Base-by-base conservation (phyloP, 2,888 invertebrate species). In the Drosophila basisetae region DNA sequence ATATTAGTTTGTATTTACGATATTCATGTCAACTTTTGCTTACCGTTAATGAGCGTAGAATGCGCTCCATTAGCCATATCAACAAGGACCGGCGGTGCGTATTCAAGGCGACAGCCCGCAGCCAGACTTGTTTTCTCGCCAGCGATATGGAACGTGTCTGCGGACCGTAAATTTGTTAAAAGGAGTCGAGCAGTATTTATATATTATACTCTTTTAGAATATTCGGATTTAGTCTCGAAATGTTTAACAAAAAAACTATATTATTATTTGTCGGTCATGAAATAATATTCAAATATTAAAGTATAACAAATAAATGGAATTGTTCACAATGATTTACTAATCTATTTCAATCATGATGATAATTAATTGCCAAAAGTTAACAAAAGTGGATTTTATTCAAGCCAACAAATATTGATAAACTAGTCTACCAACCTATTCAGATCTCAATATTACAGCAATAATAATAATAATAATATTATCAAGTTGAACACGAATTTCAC, bases 91-190 rank as follows among this genome's bases (percentile, higher is more conserved):
- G 92, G 77, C 95, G 94, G 33, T 95, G 94, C 68, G 93, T 88
- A 1, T 95, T 95, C 78, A 95, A 94, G 7, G 96, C 94, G 1
- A 95, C 95, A 0, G 95, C 95, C 43, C 95, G 94, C 30, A 96
- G 94, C 95, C 96, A 96, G 13, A 95, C 95, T 94, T 96, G 95
- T 79, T 95, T 95, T 43, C 95, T 93, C 0, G 95, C 94, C 84
- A 95, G 94, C 70, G 95, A 95, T 16, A 94, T 94, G 4, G 95
- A 93, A 84, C 93, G 92, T 76, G 93, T 92, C 94, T 94, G 41
- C 18, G 2, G 30, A 37, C 9, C 31, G 13, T 18, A 18, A 22
- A 11, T 31, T 9, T 30, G 1, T 43, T 2, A 22, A 43, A 43
- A n/a, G n/a, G 11, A 41, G n/a, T n/a, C 41, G n/a, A 22, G 7